phyloP scores from a whole-genome alignment of 1,140 invertebrate species.

The Musca domestica region DNA sequence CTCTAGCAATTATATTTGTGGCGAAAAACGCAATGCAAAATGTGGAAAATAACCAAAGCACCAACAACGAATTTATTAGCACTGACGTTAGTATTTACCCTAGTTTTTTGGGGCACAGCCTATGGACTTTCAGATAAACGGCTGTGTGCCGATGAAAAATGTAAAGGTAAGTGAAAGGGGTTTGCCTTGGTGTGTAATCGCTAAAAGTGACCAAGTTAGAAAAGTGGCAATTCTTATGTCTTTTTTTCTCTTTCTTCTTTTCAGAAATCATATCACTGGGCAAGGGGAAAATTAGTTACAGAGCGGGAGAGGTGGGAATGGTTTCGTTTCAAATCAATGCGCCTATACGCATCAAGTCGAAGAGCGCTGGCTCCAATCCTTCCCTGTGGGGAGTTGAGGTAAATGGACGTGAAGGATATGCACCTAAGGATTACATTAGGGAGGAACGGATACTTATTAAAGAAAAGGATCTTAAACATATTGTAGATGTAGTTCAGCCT shows the following conservation, averaged over 20 bases:
- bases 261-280: constrained; percentile 67
- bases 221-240: constrained; percentile 17
- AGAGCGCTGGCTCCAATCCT: constrained; percentile 64
- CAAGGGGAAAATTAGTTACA: constrained; percentile 61
- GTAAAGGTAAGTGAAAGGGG: constrained; percentile 58
- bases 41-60: constrained; percentile 4
- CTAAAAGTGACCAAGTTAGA: background rate
- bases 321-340: constrained; percentile 64
- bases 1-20: background rate
- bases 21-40: constrained; percentile 20
- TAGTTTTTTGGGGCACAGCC: background rate
- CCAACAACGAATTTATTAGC: constrained; percentile 11
- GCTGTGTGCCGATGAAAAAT: constrained; percentile 62
- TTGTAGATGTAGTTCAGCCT: constrained; percentile 32
- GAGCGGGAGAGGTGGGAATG: constrained; percentile 59
- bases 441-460: constrained; percentile 34
- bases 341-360: constrained; percentile 68
- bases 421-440: constrained; percentile 58
- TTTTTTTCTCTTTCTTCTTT: constrained; percentile 17
- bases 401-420: constrained; percentile 69
- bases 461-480: constrained; percentile 31
- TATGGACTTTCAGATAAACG: constrained; percentile 60
- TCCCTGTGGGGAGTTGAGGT: constrained; percentile 74
- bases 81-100: background rate
- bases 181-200: constrained; percentile 3